Base-by-base conservation (phyloP, 2,797 vertebrate genomes). In the Orientallactaga sibirica region DNA sequence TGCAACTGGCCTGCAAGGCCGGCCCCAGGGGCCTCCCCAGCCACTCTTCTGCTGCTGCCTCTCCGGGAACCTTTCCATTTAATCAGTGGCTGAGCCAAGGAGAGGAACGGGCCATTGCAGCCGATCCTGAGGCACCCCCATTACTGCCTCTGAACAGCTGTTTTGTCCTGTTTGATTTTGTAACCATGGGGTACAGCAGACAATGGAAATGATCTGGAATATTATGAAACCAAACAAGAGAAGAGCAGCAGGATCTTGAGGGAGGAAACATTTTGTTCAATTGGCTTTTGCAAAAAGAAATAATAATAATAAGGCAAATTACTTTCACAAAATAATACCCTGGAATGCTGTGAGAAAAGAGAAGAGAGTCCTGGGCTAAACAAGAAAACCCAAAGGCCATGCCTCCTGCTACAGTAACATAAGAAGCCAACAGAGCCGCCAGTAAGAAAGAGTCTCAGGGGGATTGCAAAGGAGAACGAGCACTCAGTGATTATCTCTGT, bases 151-250 rank as follows among this genome's bases (percentile, higher is more conserved):
- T 19, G 92, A 95, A 94, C 97, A 96, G 97, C 98, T 97, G 96
- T 95, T 96, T 95, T 96, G 91, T 93, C 86, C 94, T 81, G 73
- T 96, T 86, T 92, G 93, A 91, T 15, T 97, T 80, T 97, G 96
- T 97, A 98, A 97, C 97, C 97, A 97, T 83, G 97, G 97, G 95
- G 96, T 93, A 95, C 94, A 92, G 90, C 91, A 97, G 97, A 98
- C 97, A 98, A 97, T 89, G 97, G 97, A 96, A 97, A 97, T 90
- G 90, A 97, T 92, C 93, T 93, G 95, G 93, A 83, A 52, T 58
- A 48, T 52, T 73, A 96, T 93, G 93, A 97, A 96, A 96, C 90
- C 96, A 94, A 95, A 93, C 88, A 90, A 96, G 95, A 97, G 96
- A 96, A 96, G 96, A 96, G 91, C 58, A n/a, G 86, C 64, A 33